phyloP scores from a whole-genome alignment of 1,140 invertebrate species.

The Meloidogyne hapla region DNA sequence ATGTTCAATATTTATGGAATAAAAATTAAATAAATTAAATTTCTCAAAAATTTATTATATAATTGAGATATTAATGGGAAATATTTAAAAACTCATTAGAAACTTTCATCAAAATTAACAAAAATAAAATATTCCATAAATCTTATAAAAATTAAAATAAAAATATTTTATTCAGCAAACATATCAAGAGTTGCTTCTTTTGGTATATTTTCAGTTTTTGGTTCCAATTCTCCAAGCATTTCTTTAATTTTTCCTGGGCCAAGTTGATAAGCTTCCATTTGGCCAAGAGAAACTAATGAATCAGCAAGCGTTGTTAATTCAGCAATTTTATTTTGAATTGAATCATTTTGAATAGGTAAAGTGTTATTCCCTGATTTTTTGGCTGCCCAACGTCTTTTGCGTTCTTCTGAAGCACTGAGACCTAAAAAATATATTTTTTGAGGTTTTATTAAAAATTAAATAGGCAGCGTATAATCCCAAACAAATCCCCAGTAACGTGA shows the following conservation, averaged over 20 bases:
- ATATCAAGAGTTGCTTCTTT: conserved; percentile 22
- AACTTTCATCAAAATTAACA: no score
- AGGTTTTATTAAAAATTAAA: no score
- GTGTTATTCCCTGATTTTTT: conserved; percentile 36
- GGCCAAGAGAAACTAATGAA: conserved; percentile 35
- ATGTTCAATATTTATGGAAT: no score
- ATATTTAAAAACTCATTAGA: no score
- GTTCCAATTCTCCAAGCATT: conserved; percentile 22
- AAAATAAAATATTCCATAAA: no score
- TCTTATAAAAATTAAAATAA: neutral
- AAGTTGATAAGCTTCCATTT: conserved; percentile 47
- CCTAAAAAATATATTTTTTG: conserved; percentile 32
- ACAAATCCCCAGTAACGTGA: no score
- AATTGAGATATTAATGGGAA: no score
- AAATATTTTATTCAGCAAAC: conserved; percentile 17
- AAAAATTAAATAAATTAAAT: no score
- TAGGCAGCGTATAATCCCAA: no score
- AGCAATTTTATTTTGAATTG: conserved; percentile 32
- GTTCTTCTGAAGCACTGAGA: conserved; percentile 48
- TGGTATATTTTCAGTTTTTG: neutral
- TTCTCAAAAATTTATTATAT: no score
- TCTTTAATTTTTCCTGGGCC: conserved; percentile 16
- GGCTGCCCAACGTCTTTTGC: conserved; percentile 47
- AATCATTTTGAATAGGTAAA: conserved; percentile 28
- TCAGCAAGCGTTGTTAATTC: conserved; percentile 45